Evolutionary conservation across 53 echinoderm and acorn worm genomes (phyloP).

Genomic region (Temnopleurus reevesii): DNA sequence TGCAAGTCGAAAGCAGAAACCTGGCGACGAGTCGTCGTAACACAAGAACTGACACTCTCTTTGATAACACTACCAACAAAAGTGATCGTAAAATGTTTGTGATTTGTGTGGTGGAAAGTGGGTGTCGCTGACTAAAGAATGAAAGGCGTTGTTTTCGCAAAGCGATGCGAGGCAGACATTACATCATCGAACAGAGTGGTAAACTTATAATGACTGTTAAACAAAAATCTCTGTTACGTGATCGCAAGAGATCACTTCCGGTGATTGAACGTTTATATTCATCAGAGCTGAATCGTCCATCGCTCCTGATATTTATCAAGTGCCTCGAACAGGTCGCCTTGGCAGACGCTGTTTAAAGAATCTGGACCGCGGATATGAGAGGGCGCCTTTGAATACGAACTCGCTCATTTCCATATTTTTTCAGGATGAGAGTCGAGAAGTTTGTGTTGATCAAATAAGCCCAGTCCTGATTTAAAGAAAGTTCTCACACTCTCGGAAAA

Average conservation of each 20-base stretch:
- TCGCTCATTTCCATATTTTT: no score
- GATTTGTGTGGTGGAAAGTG: neutral
- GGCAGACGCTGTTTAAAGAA: neutral
- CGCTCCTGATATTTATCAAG: neutral
- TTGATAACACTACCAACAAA: no score
- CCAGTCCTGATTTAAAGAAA: no score
- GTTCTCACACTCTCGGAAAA: no score
- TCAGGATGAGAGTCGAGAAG: no score
- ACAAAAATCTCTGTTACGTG: neutral
- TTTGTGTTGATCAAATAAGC: no score
- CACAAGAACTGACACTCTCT: neutral
- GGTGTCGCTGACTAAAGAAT: neutral
- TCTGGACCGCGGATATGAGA: no score
- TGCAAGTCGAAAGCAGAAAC: slow-evolving; percentile 10
- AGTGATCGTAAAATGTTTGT: neutral
- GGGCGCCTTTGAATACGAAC: no score
- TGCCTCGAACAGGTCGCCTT: neutral
- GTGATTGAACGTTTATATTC: neutral
- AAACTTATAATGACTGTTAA: no score
- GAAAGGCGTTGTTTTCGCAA: neutral
- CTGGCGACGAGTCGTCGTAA: neutral
- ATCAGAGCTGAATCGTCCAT: neutral
- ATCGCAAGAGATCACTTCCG: neutral
- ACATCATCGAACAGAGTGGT: no score
- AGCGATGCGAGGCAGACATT: no score